Evolutionary conservation across 2,113 vertebrate species (phyloP), one percentile per base, ranked within the genome.

Genomic region (Petromus typicus): DNA sequence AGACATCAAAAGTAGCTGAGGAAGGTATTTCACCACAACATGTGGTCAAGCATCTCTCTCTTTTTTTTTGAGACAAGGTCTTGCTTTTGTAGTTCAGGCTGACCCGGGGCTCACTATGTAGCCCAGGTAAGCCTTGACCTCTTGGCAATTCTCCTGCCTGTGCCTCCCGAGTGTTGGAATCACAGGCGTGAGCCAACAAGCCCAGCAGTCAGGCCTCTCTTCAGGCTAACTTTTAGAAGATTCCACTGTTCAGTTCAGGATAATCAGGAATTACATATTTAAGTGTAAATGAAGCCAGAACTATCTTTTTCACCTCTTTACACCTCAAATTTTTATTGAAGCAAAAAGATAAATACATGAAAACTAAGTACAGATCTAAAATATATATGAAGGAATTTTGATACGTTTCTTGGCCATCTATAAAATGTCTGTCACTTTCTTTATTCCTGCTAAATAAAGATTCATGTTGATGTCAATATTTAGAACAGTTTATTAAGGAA

Each of bases 401-500:
- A 84, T 78, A 17, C 45, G 76, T 83, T 91, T 97, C 27, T 85
- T 95, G 16, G 34, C 40, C 4, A 85, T 57, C 23, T 80, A 89
- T 51, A 69, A 76, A 94, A 32, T 71, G 56, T n/a, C n/a, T 83
- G 73, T 67, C 61, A 63, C n/a, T 82, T 94, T 84, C 34, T 66
- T 85, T 89, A 84, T 79, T 96, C 5, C 2, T 2, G 84, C 54
- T 73, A 92, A 84, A 85, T 88, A 90, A 92, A 95, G 79, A 80
- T 95, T 87, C 25, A 66, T 81, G 75, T 11, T 91, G 27, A 89
- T 91, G 75, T 22, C 67, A 93, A 81, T 45, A 94, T 91, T 89
- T 84, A 89, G 94, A 95, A 83, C 5, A 71, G 80, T 95, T 22
- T 95, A 80, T 51, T 89, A 92, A 86, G 22, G 86, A 89, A 89